Evolutionary conservation across 2,113 vertebrate genomes (phyloP), one percentile per base, ranked within the genome.

Genomic region (Dendrocopos noguchii): DNA sequence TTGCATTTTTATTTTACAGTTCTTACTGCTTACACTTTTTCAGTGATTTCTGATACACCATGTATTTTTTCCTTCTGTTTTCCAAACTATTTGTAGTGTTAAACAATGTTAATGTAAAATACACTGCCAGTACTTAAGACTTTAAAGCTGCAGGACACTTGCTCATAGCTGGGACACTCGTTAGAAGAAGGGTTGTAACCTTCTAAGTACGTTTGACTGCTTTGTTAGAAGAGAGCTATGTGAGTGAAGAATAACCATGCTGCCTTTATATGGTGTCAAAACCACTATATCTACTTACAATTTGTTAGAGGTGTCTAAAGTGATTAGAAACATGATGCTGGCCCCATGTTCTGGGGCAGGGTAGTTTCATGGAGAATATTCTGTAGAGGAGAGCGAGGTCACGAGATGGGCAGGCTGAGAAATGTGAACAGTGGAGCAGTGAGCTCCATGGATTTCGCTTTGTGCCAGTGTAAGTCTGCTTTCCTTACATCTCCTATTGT

Each of bases 291-390:
- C 42, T 24, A 15, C 25, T 64, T 56, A 25, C 1, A 8, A 36
- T 56, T 53, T 17, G 50, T 76, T 60, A 18, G 71, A 66, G 27
- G n/a, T 81, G 81, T 65, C 42, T 44, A 50, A 86, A 42, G 39
- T 20, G 18, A 61, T 65, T 18, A 27, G 22, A 56, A 91, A 63
- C 52, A 28, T 61, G 22, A 1, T 31, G 13, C 6, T 22, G 44
- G 66, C 21, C 4, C 5, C 44, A 9, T 0, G 0, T 81, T n/a
- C 66, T 3, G 2, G 36, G 15, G 33, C 55, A 65, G 5, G 53
- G 33, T 14, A 60, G 86, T 61, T 68, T 53, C 42, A 31, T 63
- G 28, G 36, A 71, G 34, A 59, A 8, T 47, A 6, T 34, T 68
- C 53, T 47, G 39, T 59, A 56, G 71, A 65, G 60, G 31, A 75